Evolutionary conservation across 2,797 vertebrate species (phyloP).

Genomic region (Enteromius trimaculatus): DNA sequence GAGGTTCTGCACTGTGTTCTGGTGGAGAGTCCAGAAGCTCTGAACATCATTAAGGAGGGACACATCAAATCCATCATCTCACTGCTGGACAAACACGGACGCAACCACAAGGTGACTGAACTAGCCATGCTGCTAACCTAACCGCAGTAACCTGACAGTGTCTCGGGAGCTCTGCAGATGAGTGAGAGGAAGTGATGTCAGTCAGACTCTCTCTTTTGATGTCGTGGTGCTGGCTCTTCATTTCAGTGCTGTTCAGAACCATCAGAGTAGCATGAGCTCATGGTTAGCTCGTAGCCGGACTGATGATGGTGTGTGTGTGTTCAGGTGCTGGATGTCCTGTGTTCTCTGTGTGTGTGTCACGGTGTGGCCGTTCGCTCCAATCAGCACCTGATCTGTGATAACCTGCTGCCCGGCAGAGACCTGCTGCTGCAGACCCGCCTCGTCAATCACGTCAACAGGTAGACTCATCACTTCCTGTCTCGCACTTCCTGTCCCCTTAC

Average conservation of each 20-base stretch:
- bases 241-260: neutral
- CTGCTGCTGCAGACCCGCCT: conserved; percentile 91
- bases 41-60: conserved; percentile 97
- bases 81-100: conserved; percentile 93
- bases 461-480: conserved; percentile 27
- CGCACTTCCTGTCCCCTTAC: neutral
- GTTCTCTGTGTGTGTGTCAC: conserved; percentile 94
- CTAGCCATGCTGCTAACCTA: neutral
- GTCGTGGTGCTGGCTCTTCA: neutral
- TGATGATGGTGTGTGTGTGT: neutral
- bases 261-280: conserved; percentile 5
- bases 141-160: no score
- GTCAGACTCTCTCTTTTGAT: neutral
- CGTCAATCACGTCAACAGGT: conserved; percentile 95
- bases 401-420: conserved; percentile 93
- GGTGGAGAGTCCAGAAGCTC: conserved; percentile 95
- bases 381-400: conserved; percentile 96
- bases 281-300: neutral
- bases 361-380: conserved; percentile 94
- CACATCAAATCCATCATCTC: conserved; percentile 97
- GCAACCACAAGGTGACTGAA: conserved; percentile 89
- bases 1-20: conserved; percentile 95
- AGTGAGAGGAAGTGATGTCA: no score
- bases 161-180: no score
- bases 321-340: conserved; percentile 93